Percentiles rank a stretch among this genome's conserved stretches.
phyloP scores from a whole-genome alignment of 2,113 vertebrate species.

The Gracilinanus agilis region DNA sequence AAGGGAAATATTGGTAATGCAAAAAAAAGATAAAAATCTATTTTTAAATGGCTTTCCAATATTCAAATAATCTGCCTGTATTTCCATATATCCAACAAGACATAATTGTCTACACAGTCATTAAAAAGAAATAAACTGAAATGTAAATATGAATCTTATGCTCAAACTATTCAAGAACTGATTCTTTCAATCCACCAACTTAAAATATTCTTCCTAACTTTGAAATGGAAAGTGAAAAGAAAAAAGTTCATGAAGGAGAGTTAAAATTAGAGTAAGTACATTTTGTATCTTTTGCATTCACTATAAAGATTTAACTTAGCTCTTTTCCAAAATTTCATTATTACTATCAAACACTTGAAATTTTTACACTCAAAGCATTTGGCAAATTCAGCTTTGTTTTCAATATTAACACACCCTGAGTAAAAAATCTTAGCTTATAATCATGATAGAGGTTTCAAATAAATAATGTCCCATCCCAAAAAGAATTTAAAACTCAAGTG shows the following conservation, averaged over 20 bases:
- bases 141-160: constrained; percentile 26
- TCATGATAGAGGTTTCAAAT: constrained; percentile 21
- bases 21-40: constrained; percentile 11
- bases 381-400: constrained; percentile 29
- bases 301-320: constrained; percentile 38
- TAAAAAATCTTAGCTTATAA: constrained; percentile 36
- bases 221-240: background rate
- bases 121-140: constrained; percentile 41
- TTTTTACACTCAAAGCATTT: constrained; percentile 54
- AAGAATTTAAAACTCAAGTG: background rate
- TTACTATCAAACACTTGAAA: constrained; percentile 36
- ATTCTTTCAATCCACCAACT: constrained; percentile 42
- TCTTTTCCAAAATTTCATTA: constrained; percentile 16
- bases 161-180: constrained; percentile 25
- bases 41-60: constrained; percentile 44
- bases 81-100: constrained; percentile 42
- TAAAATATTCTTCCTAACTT: constrained; percentile 42
- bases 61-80: background rate
- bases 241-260: constrained; percentile 44
- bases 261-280: constrained; percentile 55
- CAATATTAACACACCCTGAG: constrained; percentile 3
- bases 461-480: constrained; percentile 40
- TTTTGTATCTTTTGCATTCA: constrained; percentile 42
- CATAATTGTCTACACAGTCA: constrained; percentile 23
- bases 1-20: too few species aligned